phyloP scores from a whole-genome alignment of 2,113 vertebrate genomes.

The Chloebia gouldiae region DNA sequence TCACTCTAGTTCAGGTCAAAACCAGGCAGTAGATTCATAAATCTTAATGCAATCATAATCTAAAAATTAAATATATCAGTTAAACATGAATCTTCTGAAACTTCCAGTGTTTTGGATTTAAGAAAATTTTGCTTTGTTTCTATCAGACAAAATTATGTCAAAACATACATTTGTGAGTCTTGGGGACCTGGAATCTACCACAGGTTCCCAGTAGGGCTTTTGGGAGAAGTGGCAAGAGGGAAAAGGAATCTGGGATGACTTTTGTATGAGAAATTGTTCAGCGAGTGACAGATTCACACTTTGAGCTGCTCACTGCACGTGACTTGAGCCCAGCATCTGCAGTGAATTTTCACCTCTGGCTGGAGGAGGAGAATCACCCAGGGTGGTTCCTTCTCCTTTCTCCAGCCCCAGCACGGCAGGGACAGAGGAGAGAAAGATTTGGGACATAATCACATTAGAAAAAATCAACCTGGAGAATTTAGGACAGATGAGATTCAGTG shows the following conservation, averaged over 20 bases:
- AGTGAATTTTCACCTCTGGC: conserved; percentile 9
- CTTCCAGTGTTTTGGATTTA: neutral
- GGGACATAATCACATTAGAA: neutral
- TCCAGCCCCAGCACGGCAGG: neutral
- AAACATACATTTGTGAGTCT: accelerated
- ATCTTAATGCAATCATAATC: neutral
- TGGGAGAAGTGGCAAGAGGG: neutral
- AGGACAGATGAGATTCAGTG: neutral
- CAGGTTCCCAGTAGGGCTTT: neutral
- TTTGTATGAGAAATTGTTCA: neutral
- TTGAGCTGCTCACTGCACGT: neutral
- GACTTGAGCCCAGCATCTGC: neutral
- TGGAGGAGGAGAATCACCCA: neutral
- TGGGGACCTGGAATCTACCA: neutral
- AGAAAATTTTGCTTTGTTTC: neutral
- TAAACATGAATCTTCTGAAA: neutral
- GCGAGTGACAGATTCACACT: neutral
- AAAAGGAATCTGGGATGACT: neutral
- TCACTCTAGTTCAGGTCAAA: neutral
- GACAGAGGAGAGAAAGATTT: neutral
- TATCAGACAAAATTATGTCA: accelerated
- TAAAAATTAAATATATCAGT: neutral
- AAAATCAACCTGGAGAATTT: neutral
- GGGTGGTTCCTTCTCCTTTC: neutral
- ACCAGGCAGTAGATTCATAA: neutral